Base-by-base conservation (phyloP, 2,888 invertebrate species). In the Stenodera caucasica region DNA sequence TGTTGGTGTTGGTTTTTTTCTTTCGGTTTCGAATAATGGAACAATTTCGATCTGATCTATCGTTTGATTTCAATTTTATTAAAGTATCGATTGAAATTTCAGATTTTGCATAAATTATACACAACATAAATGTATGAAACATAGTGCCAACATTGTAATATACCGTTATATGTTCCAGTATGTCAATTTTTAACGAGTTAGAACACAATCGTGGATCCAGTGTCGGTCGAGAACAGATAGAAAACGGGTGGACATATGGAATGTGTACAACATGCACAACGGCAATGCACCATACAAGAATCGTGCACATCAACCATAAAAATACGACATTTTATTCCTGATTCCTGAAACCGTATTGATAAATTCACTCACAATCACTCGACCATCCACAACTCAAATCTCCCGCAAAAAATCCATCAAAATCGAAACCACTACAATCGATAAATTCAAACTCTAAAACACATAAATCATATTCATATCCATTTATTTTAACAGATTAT, bases 131-230 rank as follows among this genome's bases (percentile, higher is more conserved):
- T 8, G 9, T 32, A 45, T 21, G 12, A 14, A 15, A 45, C 11
- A 45, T 21, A 49, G 58, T 55, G 57, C 55, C 61, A 55, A 33
- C 55, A 53, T 15, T 26, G 21, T 52, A 30, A 15, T 30, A 9
- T 58, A 49, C 63, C 63, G 63, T 63, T 63, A 63, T 5, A 18
- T 57, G 63, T 63, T 63, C 63, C 63, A 63, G 63, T 63, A 59
- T 63, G 63, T 58, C 54, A 53, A 59, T 63, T 63, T 63, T 63
- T 63, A 63, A 54, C 50, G 40, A 57, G 53, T 53, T 63, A 40
- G 59, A 63, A 56, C 62, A 62, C 55, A 62, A 63, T 63, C 63
- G 63, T 63, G 63, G 63, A 63, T 61, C 61, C 61, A 57, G 57
- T 61, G 56, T 21, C 45, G 40, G 40, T 45, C 45, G 45, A 45